Conservation (phyloP, 2,888 invertebrate genomes). For the Pristionchus entomophagus region DNA sequence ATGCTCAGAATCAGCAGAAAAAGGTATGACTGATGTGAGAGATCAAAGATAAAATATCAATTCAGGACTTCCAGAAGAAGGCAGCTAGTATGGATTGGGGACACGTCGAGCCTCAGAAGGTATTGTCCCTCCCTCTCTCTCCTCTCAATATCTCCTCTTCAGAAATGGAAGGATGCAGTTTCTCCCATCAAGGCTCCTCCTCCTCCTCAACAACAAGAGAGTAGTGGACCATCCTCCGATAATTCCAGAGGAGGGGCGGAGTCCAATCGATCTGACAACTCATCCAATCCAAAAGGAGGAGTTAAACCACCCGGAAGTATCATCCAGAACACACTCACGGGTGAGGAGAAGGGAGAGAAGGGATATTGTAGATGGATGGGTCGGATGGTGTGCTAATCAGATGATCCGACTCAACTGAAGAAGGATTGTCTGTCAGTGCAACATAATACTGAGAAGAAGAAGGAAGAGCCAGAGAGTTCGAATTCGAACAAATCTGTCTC, state of each 20-base stretch:
- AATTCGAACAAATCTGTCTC: conserved; percentile 32
- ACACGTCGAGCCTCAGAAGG: conserved; percentile 34
- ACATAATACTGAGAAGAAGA: background rate
- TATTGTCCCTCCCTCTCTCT: background rate
- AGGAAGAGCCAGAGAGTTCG: conserved; percentile 10
- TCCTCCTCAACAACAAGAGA: conserved; percentile 17
- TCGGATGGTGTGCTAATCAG: background rate
- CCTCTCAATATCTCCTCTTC: background rate
- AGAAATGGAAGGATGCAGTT: conserved; percentile 13
- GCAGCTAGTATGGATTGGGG: conserved; percentile 18
- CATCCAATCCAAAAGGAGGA: background rate
- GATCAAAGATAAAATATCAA: background rate
- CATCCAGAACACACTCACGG: conserved; percentile 16
- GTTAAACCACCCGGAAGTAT: background rate
- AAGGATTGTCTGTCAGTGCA: background rate
- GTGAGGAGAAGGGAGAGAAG: too few species aligned
- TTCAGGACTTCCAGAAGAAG: conserved; percentile 36
- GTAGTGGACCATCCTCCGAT: background rate
- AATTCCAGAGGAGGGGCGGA: background rate
- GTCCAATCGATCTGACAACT: background rate
- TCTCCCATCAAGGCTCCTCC: background rate
- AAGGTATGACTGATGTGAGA: background rate
- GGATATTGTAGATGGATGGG: background rate
- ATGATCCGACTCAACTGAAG: conserved; percentile 21
- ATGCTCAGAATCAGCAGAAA: background rate